Evolutionary conservation across 2,888 invertebrate genomes (phyloP), one percentile per base, ranked within the genome.

Genomic region (Mimas tiliae): DNA sequence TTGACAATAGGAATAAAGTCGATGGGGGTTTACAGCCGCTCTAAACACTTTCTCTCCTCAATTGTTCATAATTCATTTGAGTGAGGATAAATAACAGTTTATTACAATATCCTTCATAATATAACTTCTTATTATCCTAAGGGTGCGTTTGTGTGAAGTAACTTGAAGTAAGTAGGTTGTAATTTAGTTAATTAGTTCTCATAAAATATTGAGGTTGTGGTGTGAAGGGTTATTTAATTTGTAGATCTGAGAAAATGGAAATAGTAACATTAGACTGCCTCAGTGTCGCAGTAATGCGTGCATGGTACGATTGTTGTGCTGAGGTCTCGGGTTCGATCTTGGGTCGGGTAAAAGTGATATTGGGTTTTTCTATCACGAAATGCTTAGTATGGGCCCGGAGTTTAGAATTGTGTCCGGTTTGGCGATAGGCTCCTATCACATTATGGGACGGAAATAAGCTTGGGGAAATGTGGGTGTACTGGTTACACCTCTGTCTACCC

Each of bases 61-160:
- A 92, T 91, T 84, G 89, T 85, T 88, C 87, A 88, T 93, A 93
- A 90, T 93, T 93, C 89, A 92, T 89, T 88, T 83, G 77, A 83
- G 86, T 85, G 88, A 84, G 80, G 78, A 83, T 91, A 92, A 92
- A 92, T 91, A 88, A 91, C 90, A 88, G 90, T 91, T 92, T 92
- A 92, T 91, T 89, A 88, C 86, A 91, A 90, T 91, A 91, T 83
- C 89, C 90, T 89, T 85, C 87, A 88, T 88, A 91, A 91, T 93
- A 89, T 91, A 89, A 84, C 72, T 82, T 82, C 91, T 92, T 92
- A 92, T 93, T 92, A 93, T 91, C 91, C 90, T 89, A 89, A 90
- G 89, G 90, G 89, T 74, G 83, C 81, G 38, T 38, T 66, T 53
- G 34, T n/a, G 33, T 27, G 48, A 48, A 58, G 47, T 12, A n/a